Percentiles rank a stretch among this genome's conserved stretches.
phyloP scores from a whole-genome alignment of 1,140 invertebrate species.

The Apolygus lucorum region DNA sequence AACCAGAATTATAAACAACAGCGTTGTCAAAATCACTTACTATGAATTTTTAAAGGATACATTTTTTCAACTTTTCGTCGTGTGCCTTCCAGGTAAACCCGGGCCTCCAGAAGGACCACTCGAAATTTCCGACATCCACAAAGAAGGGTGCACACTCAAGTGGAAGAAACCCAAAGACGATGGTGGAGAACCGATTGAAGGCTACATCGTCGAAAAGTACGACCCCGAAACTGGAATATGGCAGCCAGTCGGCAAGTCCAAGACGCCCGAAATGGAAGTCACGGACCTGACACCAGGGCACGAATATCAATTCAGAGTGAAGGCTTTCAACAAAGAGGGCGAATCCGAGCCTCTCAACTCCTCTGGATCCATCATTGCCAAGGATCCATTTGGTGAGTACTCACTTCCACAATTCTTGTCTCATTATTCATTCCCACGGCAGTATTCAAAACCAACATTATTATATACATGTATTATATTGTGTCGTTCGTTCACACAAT shows the following conservation, averaged over 20 bases:
- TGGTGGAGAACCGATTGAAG: slow-evolving; percentile 89
- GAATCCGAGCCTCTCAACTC: slow-evolving; percentile 95
- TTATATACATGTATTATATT: too few species aligned
- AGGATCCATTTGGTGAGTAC: slow-evolving; percentile 89
- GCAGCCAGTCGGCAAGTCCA: slow-evolving; percentile 75
- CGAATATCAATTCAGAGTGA: slow-evolving; percentile 96
- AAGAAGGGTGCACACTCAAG: slow-evolving; percentile 88
- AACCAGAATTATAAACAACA: too few species aligned
- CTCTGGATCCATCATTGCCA: slow-evolving; percentile 81
- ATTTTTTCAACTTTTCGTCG: too few species aligned
- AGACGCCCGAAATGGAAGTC: slow-evolving; percentile 77
- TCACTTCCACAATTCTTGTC: too few species aligned
- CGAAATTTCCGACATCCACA: slow-evolving; percentile 89
- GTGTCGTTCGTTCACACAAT: too few species aligned
- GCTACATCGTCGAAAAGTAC: slow-evolving; percentile 92
- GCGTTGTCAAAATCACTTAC: too few species aligned
- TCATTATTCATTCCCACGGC: too few species aligned
- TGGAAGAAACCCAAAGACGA: slow-evolving; percentile 98
- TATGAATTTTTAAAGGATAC: too few species aligned
- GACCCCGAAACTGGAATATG: slow-evolving; percentile 84
- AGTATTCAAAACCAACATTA: too few species aligned
- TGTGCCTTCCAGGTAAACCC: slow-evolving; percentile 68
- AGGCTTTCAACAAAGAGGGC: slow-evolving; percentile 93
- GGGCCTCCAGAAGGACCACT: slow-evolving; percentile 88
- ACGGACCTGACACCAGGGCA: slow-evolving; percentile 83